Evolutionary conservation across 2,797 vertebrate genomes (phyloP), one percentile per base, ranked within the genome.

Genomic region (Micromesistius poutassou): DNA sequence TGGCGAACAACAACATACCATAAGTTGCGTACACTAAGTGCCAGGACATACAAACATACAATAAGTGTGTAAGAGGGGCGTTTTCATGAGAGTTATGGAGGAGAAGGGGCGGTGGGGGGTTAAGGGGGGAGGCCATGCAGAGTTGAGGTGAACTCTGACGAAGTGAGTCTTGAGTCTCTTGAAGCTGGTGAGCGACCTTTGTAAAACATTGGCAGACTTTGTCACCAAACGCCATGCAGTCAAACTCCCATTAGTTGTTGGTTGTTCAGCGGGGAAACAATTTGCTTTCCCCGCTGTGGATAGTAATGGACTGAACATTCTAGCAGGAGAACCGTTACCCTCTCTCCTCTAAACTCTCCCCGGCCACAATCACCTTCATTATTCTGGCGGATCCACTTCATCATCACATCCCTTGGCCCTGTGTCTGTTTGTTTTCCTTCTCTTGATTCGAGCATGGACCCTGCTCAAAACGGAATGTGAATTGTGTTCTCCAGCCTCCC

Each of bases 401-500:
- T 62, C 46, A 55, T 1, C 46, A 22, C 46, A 19, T 22, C 46
- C 4, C 4, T 55, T 19, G 19, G 16, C 46, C 46, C 19, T 5
- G 46, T 12, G 46, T 19, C 19, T 22, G 16, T 55, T 22, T 55
- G 46, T 55, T 55, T 55, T 55, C 16, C 6, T 19, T 55, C 16
- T 22, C 46, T 19, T 22, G 10, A 22, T 55, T 55, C 46, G 16
- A 6, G 22, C 13, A 55, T 3, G 19, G 46, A 22, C 16, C 46
- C 3, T 22, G 1, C 55, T 62, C 55, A 1, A 7, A 62, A 25
- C n/a, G 22, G 55, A 7, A 10, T 25, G 55, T 62, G n/a, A 55
- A 55, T 62, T n/a, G 55, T 62, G 55, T 62, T 62, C 55, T 25
- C n/a, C n/a, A 62, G 55, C 55, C 55, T 62, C 55, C 55, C 55